Base-by-base conservation (phyloP, 2,113 vertebrate species). In the Patagioenas fasciata region DNA sequence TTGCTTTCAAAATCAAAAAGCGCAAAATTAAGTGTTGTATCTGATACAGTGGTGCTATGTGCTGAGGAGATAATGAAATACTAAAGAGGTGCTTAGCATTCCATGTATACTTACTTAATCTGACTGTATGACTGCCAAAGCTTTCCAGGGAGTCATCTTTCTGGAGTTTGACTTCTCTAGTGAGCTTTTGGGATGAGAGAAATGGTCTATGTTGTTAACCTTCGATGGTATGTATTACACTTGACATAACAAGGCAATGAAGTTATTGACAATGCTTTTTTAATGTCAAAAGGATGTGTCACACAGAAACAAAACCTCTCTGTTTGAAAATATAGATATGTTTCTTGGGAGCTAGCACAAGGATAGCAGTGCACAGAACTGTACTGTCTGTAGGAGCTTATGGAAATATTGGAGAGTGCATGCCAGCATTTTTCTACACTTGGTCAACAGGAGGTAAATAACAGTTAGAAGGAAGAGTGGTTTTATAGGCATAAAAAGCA, bases 401-500 rank as follows among this genome's bases (percentile, higher is more conserved):
- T 11, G 50, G 62, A 57, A 65, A 53, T 88, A 56, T 34, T 95
- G 62, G 53, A 67, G 64, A 44, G 66, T 65, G 16, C 85, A 58
- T 58, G 70, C 62, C 53, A 65, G 60, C 64, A n/a, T 80, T 97
- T 80, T 66, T 64, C 73, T 48, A 23, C 36, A 44, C 61, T 95
- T 89, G 89, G 58, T 82, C 93, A 86, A 88, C 44, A 64, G 91
- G 92, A 95, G 94, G 87, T 95, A 95, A 91, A 91, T 95, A 95
- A 84, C 77, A 86, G 67, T 82, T 85, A 95, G 92, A 94, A 91
- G 94, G 84, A 92, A 95, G 89, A 95, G 74, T 88, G 80, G 69
- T 93, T 96, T 96, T 88, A 92, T 51, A 64, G 91, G 56, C 62
- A 80, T 85, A 89, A 95, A 95, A 96, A 92, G 42, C 95, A 94